phyloP scores from a whole-genome alignment of 1,140 invertebrate species.

The Microplitis mediator region DNA sequence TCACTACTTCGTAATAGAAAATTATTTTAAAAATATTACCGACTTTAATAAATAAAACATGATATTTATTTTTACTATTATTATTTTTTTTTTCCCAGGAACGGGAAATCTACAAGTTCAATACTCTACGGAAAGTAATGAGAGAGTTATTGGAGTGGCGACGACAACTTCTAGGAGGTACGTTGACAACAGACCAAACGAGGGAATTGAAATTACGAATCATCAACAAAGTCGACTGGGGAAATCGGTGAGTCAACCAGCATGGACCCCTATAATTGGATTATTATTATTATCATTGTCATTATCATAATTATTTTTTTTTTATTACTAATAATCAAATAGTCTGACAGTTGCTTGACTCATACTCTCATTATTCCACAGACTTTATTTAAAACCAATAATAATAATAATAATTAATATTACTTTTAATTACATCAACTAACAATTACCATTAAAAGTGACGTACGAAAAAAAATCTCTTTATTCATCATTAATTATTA shows the following conservation, averaged over 20 bases:
- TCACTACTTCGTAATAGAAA: too few relatives aligned
- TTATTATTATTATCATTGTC: background rate
- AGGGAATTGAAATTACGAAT: constrained; percentile 84
- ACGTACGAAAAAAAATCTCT: background rate
- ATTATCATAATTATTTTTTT: background rate
- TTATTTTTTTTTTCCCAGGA: constrained; percentile 65
- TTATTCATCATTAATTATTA: background rate
- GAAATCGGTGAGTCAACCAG: constrained; percentile 80
- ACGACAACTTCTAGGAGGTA: constrained; percentile 81
- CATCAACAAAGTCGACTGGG: constrained; percentile 92
- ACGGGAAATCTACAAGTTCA: constrained; percentile 81
- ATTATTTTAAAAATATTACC: too few relatives aligned
- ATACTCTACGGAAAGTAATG: constrained; percentile 85
- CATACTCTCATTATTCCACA: too few relatives aligned
- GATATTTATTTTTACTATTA: background rate
- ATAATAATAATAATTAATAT: too few relatives aligned
- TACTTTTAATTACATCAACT: too few relatives aligned
- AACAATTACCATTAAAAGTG: background rate
- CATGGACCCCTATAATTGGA: background rate
- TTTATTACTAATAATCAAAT: too few relatives aligned
- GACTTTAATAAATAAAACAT: background rate
- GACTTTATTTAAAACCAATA: background rate
- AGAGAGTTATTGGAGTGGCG: constrained; percentile 84
- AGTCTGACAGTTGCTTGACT: too few relatives aligned
- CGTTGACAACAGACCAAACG: constrained; percentile 88